These are phyloP conservation scores for Pantherophis guttatus DNA, from an alignment of 2,113 vertebrate species.

Conservation along the genomic window DNA sequence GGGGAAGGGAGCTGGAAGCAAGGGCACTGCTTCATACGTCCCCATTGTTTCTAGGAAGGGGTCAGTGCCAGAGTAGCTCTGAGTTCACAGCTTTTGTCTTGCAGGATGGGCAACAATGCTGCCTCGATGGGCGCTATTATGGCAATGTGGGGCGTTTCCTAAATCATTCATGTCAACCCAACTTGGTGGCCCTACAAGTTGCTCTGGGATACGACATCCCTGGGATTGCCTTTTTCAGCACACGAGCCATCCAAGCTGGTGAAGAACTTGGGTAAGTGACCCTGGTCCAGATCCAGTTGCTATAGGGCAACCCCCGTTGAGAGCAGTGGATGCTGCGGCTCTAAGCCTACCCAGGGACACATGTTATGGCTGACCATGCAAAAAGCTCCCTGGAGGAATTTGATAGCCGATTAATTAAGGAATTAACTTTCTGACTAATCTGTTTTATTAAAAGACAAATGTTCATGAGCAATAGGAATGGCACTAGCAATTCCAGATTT, in stretches of 20 bases:
- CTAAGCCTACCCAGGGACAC: background rate
- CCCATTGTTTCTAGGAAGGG: background rate
- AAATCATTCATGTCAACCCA: slow-evolving; percentile 5
- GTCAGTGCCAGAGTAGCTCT: background rate
- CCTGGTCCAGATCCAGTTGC: background rate
- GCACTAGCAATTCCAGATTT: background rate
- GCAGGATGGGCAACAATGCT: background rate
- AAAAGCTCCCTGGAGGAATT: background rate
- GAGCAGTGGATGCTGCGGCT: background rate
- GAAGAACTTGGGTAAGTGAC: background rate
- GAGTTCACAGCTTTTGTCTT: background rate
- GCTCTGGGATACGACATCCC: background rate
- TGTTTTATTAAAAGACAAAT: background rate
- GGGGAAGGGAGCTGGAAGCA: background rate
- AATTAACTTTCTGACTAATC: background rate
- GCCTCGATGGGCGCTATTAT: background rate
- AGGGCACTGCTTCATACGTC: background rate
- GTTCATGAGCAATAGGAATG: background rate
- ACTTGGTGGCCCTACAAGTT: background rate
- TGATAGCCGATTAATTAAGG: background rate
- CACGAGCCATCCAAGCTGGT: background rate
- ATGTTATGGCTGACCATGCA: background rate
- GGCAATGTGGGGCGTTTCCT: slow-evolving; percentile 9
- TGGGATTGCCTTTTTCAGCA: background rate
- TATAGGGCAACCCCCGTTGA: background rate